Evolutionary conservation across 2,113 vertebrate species (phyloP).

Genomic region (Piprites chloris): DNA sequence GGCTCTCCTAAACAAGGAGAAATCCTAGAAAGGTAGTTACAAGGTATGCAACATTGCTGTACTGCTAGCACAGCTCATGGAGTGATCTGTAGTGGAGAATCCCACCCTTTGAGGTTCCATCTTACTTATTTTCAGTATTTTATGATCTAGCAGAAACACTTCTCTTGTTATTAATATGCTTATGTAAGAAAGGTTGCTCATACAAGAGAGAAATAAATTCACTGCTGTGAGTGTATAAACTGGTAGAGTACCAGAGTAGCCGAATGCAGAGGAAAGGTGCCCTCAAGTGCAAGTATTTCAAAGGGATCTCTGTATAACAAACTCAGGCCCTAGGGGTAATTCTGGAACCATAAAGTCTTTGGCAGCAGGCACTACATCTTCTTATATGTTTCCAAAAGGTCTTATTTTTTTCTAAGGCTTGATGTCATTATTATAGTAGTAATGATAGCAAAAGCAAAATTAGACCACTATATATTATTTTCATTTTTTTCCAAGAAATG

Average conservation of each 20-base stretch:
- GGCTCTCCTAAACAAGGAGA: background rate
- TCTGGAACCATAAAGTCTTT: background rate
- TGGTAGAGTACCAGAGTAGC: background rate
- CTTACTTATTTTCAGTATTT: background rate
- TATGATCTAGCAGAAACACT: background rate
- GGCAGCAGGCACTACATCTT: background rate
- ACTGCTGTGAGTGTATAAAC: background rate
- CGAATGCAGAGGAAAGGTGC: background rate
- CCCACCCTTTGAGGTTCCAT: background rate
- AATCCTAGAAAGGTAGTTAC: background rate
- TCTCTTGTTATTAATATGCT: background rate
- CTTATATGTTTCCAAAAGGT: background rate
- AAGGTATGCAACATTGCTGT: background rate
- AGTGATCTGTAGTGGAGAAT: background rate
- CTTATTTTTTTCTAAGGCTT: background rate
- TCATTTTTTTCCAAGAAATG: background rate
- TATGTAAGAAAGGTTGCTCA: background rate
- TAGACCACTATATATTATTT: background rate
- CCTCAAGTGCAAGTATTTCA: background rate
- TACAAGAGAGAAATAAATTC: background rate
- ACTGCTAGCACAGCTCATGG: background rate
- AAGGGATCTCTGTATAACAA: background rate
- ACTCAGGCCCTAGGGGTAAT: background rate
- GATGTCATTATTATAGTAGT: background rate
- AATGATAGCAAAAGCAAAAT: background rate